These are phyloP conservation scores for Platysteira castanea DNA, from an alignment of 2,113 vertebrate genomes.

Conservation along the genomic window DNA sequence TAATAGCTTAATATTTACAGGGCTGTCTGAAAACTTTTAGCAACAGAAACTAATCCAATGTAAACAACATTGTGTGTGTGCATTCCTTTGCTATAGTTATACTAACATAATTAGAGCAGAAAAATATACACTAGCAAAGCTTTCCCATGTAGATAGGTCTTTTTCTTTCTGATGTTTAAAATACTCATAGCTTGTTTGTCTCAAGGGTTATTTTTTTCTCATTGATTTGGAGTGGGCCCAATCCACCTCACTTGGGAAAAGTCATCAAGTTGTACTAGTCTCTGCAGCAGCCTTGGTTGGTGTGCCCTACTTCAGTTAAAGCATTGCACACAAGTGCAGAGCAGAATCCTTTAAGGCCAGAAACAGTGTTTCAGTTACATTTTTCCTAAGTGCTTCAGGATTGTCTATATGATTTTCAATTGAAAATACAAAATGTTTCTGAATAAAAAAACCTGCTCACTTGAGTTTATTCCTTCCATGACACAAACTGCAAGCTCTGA, in stretches of 20 bases:
- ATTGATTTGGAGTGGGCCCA: neutral
- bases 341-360: neutral
- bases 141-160: neutral
- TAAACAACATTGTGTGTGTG: slow-evolving; percentile 1
- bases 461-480: neutral
- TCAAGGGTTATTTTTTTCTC: neutral
- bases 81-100: slow-evolving; percentile 3
- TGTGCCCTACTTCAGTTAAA: neutral
- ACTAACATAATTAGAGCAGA: neutral
- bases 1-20: neutral
- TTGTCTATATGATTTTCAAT: neutral
- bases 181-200: neutral
- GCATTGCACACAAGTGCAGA: neutral
- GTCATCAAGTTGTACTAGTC: neutral
- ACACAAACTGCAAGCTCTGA: neutral
- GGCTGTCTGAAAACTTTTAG: neutral
- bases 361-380: neutral
- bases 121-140: neutral
- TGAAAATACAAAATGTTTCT: neutral
- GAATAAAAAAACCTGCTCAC: neutral
- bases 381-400: neutral
- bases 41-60: neutral
- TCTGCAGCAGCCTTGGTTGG: neutral
- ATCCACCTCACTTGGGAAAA: neutral
- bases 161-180: slow-evolving; percentile 16